Base-by-base conservation (phyloP, 2,888 invertebrate genomes). In the Epistrophella euchroma region DNA sequence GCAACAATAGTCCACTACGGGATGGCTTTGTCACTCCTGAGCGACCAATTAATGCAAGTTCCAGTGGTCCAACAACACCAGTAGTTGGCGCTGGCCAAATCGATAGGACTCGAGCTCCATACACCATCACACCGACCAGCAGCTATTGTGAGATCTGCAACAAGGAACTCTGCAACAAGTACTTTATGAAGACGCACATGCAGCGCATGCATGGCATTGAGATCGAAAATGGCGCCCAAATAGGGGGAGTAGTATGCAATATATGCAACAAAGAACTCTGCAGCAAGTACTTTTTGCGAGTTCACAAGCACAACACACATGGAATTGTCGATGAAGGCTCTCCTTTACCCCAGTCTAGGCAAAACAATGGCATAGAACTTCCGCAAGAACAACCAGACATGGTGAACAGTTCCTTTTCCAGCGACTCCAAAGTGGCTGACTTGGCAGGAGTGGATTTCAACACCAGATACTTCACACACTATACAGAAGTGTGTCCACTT, bases 141-240 rank as follows among this genome's bases (percentile, higher is more conserved):
- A 97, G 97, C 90, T 98, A 98, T 92, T 99, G 99, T 92, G 98
- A 98, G 92, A 98, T 99, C 88, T 99, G 99, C 93, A 98, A 99
- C 93, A 99, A 99, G 93, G 98, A 99, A 93, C 93, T 99, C 89
- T 99, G 99, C 94, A 99, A 99, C 94, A 99, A 99, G 93, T 99
- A 99, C 92, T 99, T 99, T 93, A 97, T 99, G 96, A 98, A 99
- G 92, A 99, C 99, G 1, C 99, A 99, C 93, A 99, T 99, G 98
- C 96, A 98, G 91, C 96, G 98, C 91, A 99, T 99, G 97, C 99
- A 98, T 92, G 98, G 98, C 56, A 98, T 98, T 89, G 97, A 97
- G 91, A 96, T 98, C 66, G 97, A 98, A 92, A 97, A 97, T 90
- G 97, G 97, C 22, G 96, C 97, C 43, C 97, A 97, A 91, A 96